Evolutionary conservation across 2,797 vertebrate genomes (phyloP), one percentile per base, ranked within the genome.

Genomic region (Mionectes olivaceus): DNA sequence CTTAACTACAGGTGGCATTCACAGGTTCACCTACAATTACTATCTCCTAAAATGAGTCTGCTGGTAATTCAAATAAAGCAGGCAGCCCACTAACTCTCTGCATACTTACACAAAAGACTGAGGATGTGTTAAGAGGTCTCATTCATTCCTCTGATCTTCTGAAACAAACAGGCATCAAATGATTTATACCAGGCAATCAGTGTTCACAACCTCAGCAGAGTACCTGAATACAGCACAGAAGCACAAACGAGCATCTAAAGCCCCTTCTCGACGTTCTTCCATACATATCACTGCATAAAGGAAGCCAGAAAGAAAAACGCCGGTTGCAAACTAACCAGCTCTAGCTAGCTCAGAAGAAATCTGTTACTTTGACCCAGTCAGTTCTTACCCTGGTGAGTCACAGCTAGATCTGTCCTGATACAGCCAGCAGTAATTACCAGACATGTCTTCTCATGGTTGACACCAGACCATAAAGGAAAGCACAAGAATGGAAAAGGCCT

Each of bases 111-210:
- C 46, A 75, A 75, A 93, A 80, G 59, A 73, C 19, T 4, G 3
- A 84, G 56, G 35, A 41, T 85, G 41, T 13, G 4, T 61, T 94
- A 84, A 85, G 69, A 87, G 46, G 28, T 50, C 65, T 94, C 47
- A 68, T 91, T 93, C 60, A 83, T 87, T 87, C 28, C 35, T 71
- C 76, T 81, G 64, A 80, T n/a, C 33, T 85, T 77, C 56, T 80
- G 89, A 92, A 95, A 94, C 56, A 85, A 95, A 79, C 39, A 63
- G 52, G 49, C 55, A 79, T 70, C 56, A 82, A 87, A 84, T 43
- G 2, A 89, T 76, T 91, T 70, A 67, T 49, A 41, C 53, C 28
- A 13, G 2, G 32, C 68, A 89, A 75, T 92, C 84, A 89, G 60
- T 3, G 8, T 44, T 83, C 64, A 74, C 30, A 65, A 65, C 32